Evolutionary conservation across 2,888 invertebrate species (phyloP), one percentile per base, ranked within the genome.

Genomic region (Cosmorhoe ocellata): DNA sequence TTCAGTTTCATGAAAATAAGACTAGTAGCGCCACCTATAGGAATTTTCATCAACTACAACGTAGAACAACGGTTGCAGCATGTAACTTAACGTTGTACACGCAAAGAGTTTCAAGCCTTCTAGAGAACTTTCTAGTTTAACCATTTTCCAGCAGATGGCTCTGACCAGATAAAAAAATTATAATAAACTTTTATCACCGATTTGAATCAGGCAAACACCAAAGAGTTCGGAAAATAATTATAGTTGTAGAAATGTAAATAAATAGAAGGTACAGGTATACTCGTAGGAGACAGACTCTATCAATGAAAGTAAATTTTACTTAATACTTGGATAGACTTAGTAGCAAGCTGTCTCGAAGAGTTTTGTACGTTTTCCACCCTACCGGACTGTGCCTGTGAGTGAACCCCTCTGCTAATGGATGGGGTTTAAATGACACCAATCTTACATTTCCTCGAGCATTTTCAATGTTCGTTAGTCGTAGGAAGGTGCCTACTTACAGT

Each of bases 401-500:
- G n/a, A n/a, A n/a, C n/a, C n/a, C n/a, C n/a, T n/a, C n/a, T 58
- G 43, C 48, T 67, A 69, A 63, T 64, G 39, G 55, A 50, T 56
- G 63, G 66, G 66, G 66, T 63, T 49, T 61, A 58, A 64, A 45
- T 46, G 56, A 52, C 56, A 47, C 49, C 47, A 34, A 51, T 54
- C 56, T 65, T 46, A 66, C 66, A 64, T 66, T 63, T 45, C 43
- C 36, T 56, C 60, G 56, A 58, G 58, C 58, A 45, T 45, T 38
- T 18, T 24, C 2, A 58, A 51, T 52, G 33, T 30, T 33, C 37
- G 6, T 5, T 18, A 18, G 5, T n/a, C n/a, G n/a, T n/a, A n/a
- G n/a, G n/a, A n/a, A n/a, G n/a, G n/a, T n/a, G n/a, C n/a, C 33
- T 38, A 38, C 28, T 28, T 40, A 36, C 40, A 14, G 34, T 33